Conservation (phyloP, 2,888 invertebrate genomes). For the Endomychus coccineus region DNA sequence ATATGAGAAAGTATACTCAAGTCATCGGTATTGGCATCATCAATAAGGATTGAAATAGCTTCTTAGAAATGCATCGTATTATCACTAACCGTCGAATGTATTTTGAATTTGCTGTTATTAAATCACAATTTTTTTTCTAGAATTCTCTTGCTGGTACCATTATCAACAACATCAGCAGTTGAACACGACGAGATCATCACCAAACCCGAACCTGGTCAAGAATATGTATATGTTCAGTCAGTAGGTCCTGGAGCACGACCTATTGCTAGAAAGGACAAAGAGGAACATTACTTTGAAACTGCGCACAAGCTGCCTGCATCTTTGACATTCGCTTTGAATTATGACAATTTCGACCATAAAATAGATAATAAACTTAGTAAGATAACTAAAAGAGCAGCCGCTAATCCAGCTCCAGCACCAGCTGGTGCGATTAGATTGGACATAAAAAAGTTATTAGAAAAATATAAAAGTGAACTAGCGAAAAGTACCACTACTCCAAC, state of each 20-base stretch:
- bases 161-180: slow-evolving; percentile 46
- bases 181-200: slow-evolving; percentile 52
- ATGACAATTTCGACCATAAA: slow-evolving; percentile 37
- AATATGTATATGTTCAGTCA: slow-evolving; percentile 57
- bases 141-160: slow-evolving; percentile 21
- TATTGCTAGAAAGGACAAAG: slow-evolving; percentile 37
- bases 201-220: slow-evolving; percentile 57
- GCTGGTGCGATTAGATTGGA: slow-evolving; percentile 42
- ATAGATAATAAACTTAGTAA: slow-evolving; percentile 24
- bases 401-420: slow-evolving; percentile 37
- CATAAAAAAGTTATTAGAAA: slow-evolving; percentile 34
- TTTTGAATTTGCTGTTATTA: no score
- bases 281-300: slow-evolving; percentile 53
- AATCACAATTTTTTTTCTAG: no score
- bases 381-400: slow-evolving; percentile 31
- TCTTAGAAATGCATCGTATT: no score
- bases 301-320: slow-evolving; percentile 61
- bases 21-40: no score
- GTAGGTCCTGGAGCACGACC: slow-evolving; percentile 36
- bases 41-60: no score
- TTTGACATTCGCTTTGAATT: slow-evolving; percentile 37
- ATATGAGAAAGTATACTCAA: no score
- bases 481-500: slow-evolving; percentile 26
- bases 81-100: no score
- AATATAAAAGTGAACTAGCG: slow-evolving; percentile 35